Evolutionary conservation across 2,888 invertebrate genomes (phyloP), one percentile per base, ranked within the genome.

Genomic region (Cosmia trapezina): DNA sequence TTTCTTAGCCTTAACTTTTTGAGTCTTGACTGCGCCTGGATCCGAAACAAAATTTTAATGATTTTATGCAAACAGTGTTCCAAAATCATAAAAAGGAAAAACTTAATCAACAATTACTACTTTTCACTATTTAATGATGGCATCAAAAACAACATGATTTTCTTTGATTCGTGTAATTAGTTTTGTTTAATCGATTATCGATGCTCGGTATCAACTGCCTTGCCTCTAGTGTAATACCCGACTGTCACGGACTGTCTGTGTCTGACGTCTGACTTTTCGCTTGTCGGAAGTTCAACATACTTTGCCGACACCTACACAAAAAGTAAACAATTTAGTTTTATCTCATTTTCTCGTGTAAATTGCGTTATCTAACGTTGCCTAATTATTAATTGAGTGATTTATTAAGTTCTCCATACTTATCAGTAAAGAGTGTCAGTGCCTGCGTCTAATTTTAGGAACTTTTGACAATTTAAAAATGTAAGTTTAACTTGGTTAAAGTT

Each of bases 281-380:
- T 19, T 63, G n/a, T 28, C 11, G 22, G 53, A 80, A 81, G 81
- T 66, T 81, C 76, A 60, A 56, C 47, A 61, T 51, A 73, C 70
- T 80, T 71, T 70, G n/a, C 68, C 76, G 69, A 86, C 90, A 84
- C 92, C 92, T 88, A 92, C 91, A 87, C 89, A 87, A 89, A 91
- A 90, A 90, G 88, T 92, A 92, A 91, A 92, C 90, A 91, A 73
- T 76, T 60, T 11, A 73, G 28, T 70, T 88, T 86, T 89, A 89
- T 90, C 89, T 84, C 17, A 73, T 73, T 80, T 83, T 70, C 56
- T 83, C 77, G 71, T 84, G 64, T 85, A 76, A 83, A 84, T 70
- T 79, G 62, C 66, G 76, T 83, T 87, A 88, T 83, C 86, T 85
- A 65, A 76, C 66, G 33, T 78, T 69, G 70, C 78, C 78, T 81